Base-by-base conservation (phyloP, 2,113 vertebrate genomes). In the Varanus salvator region DNA sequence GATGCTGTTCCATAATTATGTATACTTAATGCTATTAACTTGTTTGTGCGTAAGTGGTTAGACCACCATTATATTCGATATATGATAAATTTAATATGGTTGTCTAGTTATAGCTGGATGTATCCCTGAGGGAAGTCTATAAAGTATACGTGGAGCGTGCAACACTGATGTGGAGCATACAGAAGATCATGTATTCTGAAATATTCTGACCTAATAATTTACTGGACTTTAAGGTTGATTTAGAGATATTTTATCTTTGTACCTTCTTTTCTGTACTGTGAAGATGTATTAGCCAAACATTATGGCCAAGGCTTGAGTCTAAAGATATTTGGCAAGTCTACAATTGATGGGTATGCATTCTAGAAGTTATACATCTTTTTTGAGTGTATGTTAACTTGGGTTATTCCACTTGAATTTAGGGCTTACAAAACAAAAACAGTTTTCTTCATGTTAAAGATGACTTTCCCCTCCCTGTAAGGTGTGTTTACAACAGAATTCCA, bases 321-420 rank as follows among this genome's bases (percentile, higher is more conserved):
- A 71, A 44, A 71, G 25, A 85, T 52, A 71, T 72, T 9, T 52
- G 8, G 52, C 17, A 64, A 44, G 44, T 3, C 19, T 44, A 66
- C 23, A 82, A 25, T 60, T 19, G 34, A 64, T 4, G 23, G 23
- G 23, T 83, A 64, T 25, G 11, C 25, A 83, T 66, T 34, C 38
- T 44, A 25, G 25, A 66, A 34, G 23, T 66, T 68, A 27, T 44
- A 44, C 38, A 71, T 6, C 29, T 83, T 6, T 83, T 44, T 66
- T 66, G 34, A 81, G 48, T 60, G 60, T 81, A 44, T 66, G 25
- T 44, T 38, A 17, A 34, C 38, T 82, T 57, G 54, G 60, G 27
- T 66, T 38, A 23, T 38, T 83, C 27, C 60, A 31, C 15, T 84
- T 85, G 84, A 29, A 90, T 90, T 92, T 89, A n/a, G 23, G 23